A percentile compares a stretch with the other conserved stretches of the same genome.
Evolutionary conservation across 2,888 invertebrate species (phyloP).

Genomic region (Heliconius ismenius): DNA sequence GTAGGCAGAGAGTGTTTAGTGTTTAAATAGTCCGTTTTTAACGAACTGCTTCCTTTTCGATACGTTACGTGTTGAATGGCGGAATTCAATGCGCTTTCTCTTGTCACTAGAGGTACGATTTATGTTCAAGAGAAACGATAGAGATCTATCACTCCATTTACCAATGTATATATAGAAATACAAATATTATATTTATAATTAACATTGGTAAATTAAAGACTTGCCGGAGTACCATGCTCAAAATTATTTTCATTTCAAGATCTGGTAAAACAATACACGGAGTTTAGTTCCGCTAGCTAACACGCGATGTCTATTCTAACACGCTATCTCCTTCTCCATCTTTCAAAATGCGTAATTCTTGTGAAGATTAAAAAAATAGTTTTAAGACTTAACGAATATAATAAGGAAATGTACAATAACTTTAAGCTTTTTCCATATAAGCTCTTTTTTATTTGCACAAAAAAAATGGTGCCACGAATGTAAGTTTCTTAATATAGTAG

Average conservation of each 20-base stretch:
- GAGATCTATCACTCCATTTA: too few relatives aligned
- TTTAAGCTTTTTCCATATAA: neutral
- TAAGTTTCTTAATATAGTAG: neutral
- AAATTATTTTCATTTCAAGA: neutral
- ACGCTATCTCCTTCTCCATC: too few relatives aligned
- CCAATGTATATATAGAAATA: too few relatives aligned
- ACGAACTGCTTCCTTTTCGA: too few relatives aligned
- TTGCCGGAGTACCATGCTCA: neutral
- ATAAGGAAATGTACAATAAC: neutral
- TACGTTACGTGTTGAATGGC: too few relatives aligned
- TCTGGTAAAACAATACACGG: neutral
- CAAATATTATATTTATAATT: too few relatives aligned
- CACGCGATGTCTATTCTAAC: neutral
- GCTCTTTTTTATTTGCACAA: neutral
- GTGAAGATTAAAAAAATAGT: neutral
- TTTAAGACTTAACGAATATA: neutral
- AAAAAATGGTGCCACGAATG: slow-evolving; percentile 5
- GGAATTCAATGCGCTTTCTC: too few relatives aligned
- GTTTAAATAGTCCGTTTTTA: neutral
- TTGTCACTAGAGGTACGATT: too few relatives aligned
- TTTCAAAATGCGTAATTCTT: neutral
- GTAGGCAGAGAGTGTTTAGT: neutral
- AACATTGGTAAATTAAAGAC: neutral
- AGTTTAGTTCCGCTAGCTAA: neutral
- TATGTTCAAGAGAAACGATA: too few relatives aligned